phyloP scores from a whole-genome alignment of 2,797 vertebrate genomes.

The Dromococcyx pavoninus region DNA sequence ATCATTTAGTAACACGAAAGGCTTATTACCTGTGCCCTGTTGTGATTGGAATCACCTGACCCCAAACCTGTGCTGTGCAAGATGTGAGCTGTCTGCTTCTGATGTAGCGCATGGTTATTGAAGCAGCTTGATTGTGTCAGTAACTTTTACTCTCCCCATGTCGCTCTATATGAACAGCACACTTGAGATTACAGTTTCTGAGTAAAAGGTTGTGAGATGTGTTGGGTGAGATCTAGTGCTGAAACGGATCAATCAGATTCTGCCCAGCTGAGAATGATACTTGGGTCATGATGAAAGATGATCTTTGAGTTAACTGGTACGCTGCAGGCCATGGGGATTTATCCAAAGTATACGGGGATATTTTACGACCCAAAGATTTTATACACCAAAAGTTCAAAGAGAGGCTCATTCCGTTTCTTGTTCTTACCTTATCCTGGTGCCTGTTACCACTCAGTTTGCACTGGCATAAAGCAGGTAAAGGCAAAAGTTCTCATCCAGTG shows the following conservation, averaged over 20 bases:
- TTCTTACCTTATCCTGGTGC: not conserved
- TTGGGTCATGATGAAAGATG: not conserved
- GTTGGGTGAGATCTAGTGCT: not conserved
- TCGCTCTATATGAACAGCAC: not conserved
- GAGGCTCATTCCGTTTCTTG: not conserved
- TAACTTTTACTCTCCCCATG: not conserved
- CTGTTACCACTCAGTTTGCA: not conserved
- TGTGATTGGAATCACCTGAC: not conserved
- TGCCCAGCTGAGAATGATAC: not conserved
- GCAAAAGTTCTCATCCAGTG: not conserved
- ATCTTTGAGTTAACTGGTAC: not conserved
- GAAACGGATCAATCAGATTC: not conserved
- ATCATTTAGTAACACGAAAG: not conserved
- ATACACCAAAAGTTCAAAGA: not conserved
- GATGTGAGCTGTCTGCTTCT: not conserved
- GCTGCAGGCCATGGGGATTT: not conserved
- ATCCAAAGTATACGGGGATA: not conserved
- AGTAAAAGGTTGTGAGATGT: not conserved
- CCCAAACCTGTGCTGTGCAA: not conserved
- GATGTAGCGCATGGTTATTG: rapidly evolving
- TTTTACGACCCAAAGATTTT: not conserved
- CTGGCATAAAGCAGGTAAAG: not conserved
- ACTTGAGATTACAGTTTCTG: not conserved
- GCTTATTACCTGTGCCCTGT: not conserved
- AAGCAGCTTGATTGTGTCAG: not conserved